These are phyloP conservation scores for Lycaena phlaeas DNA, from an alignment of 2,888 invertebrate genomes.

Conservation along the genomic window DNA sequence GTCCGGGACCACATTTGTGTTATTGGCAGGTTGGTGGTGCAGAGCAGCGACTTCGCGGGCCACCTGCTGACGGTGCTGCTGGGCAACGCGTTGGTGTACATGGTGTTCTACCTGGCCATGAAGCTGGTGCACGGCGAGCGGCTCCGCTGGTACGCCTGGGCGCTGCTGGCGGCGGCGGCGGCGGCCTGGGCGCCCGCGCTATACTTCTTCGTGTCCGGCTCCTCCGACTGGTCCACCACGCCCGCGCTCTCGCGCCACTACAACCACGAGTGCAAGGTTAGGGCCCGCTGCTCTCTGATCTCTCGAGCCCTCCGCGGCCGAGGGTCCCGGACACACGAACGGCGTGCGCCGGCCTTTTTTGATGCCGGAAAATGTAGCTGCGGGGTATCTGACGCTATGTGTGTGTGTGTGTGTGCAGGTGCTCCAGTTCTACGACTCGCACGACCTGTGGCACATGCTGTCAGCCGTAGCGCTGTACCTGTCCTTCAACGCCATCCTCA, in stretches of 20 bases:
- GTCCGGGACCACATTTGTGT: too few relatives aligned
- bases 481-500: slow-evolving; percentile 85
- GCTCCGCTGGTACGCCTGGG: slow-evolving; percentile 71
- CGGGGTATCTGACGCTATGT: too few relatives aligned
- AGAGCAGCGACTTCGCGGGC: slow-evolving; percentile 82
- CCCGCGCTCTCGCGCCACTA: slow-evolving; percentile 81
- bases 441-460: slow-evolving; percentile 91
- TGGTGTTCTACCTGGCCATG: slow-evolving; percentile 87
- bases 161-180: slow-evolving; percentile 77
- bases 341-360: too few relatives aligned
- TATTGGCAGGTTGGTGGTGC: slow-evolving; percentile 59
- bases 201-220: slow-evolving; percentile 58
- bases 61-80: slow-evolving; percentile 87
- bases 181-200: slow-evolving; percentile 80
- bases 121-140: slow-evolving; percentile 83
- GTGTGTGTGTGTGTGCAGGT: too few relatives aligned
- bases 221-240: slow-evolving; percentile 52
- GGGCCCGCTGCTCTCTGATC: too few relatives aligned
- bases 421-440: slow-evolving; percentile 85
- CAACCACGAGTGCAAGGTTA: slow-evolving; percentile 60
- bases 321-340: too few relatives aligned
- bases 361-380: too few relatives aligned
- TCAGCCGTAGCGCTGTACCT: slow-evolving; percentile 88
- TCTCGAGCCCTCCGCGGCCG: too few relatives aligned
- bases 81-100: slow-evolving; percentile 86